Evolutionary conservation across 2,797 vertebrate genomes (phyloP).

Genomic region (Karalla daura): DNA sequence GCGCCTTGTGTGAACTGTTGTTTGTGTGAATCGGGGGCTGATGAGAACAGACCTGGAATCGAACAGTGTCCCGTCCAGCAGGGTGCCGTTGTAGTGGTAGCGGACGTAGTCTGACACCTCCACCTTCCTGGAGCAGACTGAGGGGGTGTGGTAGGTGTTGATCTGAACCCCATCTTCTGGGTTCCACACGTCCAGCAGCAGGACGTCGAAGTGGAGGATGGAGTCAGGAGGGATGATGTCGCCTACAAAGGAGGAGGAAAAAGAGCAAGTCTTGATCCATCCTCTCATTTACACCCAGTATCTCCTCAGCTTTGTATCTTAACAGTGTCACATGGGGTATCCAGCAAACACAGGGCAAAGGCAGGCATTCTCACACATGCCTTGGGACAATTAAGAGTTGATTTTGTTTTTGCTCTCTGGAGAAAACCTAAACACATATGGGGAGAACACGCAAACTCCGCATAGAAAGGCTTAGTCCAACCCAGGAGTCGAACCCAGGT

Average conservation of each 20-base stretch:
- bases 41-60: constrained; percentile 83
- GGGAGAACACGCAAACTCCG: no score
- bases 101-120: constrained; percentile 96
- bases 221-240: constrained; percentile 92
- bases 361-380: no score
- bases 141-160: constrained; percentile 89
- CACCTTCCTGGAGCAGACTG: constrained; percentile 88
- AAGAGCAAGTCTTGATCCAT: neutral
- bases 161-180: constrained; percentile 89
- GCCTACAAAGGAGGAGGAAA: constrained; percentile 74
- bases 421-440: no score
- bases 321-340: no score
- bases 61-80: constrained; percentile 95
- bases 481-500: no score
- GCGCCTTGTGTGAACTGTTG: neutral
- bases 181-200: constrained; percentile 97
- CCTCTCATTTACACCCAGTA: no score
- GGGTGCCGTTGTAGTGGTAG: constrained; percentile 97
- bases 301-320: no score
- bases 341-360: no score
- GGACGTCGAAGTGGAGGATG: constrained; percentile 95
- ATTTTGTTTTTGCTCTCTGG: no score
- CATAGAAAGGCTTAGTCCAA: no score
- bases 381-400: no score
- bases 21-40: neutral